A percentile compares a stretch with the other conserved stretches of the same genome.
Conservation (phyloP, 2,113 vertebrate genomes). For the Solea senegalensis region DNA sequence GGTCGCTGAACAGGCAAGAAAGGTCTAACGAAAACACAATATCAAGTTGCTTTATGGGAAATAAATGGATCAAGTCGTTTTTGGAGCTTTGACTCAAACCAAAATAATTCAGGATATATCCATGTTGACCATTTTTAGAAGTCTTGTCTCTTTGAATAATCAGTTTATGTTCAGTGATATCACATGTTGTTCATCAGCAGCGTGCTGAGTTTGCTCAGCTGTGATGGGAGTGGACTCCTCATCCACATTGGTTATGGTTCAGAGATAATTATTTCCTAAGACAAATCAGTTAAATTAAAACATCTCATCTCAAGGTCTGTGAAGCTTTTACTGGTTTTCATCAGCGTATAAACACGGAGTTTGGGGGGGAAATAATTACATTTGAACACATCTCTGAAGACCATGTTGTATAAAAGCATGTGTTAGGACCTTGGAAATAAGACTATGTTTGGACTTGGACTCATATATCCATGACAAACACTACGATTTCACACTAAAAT, state of each 20-base stretch:
- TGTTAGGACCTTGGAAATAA: no score
- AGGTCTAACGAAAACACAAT: conserved; percentile 27
- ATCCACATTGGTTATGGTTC: background rate
- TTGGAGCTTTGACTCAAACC: background rate
- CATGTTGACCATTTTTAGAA: background rate
- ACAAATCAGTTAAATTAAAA: no score
- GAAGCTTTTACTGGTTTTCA: background rate
- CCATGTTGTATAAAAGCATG: no score
- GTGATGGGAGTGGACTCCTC: background rate
- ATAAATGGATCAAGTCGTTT: conserved; percentile 2
- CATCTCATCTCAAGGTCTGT: background rate
- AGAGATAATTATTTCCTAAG: background rate
- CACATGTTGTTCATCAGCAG: conserved; percentile 1
- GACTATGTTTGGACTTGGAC: no score
- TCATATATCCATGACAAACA: background rate
- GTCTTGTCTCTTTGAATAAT: no score
- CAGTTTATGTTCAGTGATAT: background rate
- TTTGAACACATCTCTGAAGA: background rate
- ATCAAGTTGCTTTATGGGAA: conserved; percentile 10
- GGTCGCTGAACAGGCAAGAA: conserved; percentile 36
- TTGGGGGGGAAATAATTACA: background rate
- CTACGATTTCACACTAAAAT: background rate
- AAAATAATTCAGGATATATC: background rate
- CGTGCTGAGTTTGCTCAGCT: background rate
- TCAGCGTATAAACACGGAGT: background rate